Conservation (phyloP, 2,113 vertebrate genomes). For the Vanacampus margaritifer region DNA sequence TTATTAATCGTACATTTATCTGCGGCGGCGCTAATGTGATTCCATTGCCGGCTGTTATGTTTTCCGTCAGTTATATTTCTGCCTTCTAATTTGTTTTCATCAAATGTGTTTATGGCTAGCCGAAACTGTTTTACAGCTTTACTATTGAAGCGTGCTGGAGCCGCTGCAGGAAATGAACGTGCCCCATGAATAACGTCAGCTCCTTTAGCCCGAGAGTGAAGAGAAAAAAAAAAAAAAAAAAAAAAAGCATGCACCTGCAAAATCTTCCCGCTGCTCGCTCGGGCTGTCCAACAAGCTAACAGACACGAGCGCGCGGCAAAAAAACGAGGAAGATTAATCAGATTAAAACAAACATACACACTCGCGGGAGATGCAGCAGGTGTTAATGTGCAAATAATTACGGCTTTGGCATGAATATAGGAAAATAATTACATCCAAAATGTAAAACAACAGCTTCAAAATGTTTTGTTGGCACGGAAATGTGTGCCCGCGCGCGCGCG, state of each 20-base stretch:
- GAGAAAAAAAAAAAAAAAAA: constrained; percentile 32
- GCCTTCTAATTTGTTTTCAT: constrained; percentile 76
- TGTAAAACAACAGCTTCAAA: constrained; percentile 75
- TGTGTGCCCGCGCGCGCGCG: background rate
- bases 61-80: constrained; percentile 74
- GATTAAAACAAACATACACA: constrained; percentile 47
- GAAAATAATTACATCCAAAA: constrained; percentile 77
- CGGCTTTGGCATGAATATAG: constrained; percentile 68
- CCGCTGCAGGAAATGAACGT: constrained; percentile 71
- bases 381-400: constrained; percentile 74
- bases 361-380: constrained; percentile 67
- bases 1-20: constrained; percentile 77
- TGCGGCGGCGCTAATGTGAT: constrained; percentile 69
- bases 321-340: constrained; percentile 57
- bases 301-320: constrained; percentile 41
- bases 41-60: constrained; percentile 72
- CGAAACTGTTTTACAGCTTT: constrained; percentile 74
- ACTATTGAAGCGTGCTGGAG: constrained; percentile 64
- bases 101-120: constrained; percentile 75
- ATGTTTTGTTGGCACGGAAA: constrained; percentile 60
- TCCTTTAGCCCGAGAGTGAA: constrained; percentile 34
- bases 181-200: constrained; percentile 63
- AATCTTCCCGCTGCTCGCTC: constrained; percentile 31
- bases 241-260: too few relatives aligned
- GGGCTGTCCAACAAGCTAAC: constrained; percentile 34